Base-by-base conservation (phyloP, 2,888 invertebrate genomes). In the Tryphoninae sp. region DNA sequence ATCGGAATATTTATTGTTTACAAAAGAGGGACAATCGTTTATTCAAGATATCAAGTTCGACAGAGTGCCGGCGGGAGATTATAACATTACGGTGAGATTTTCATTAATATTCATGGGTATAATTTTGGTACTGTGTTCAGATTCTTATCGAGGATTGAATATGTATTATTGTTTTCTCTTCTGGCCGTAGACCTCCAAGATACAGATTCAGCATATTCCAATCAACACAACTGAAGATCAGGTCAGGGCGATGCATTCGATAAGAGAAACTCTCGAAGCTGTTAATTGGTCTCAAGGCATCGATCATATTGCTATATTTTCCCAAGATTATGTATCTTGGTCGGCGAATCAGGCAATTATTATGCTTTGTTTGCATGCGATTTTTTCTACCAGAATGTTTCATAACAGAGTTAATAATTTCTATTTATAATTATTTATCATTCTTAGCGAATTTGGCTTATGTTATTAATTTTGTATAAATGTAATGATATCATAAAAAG, bases 21-120 rank as follows among this genome's bases (percentile, higher is more conserved):
- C 89, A 2, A 88, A 86, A 67, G 88, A 90, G 73, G 92, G 92
- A 45, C 91, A 90, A 84, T 86, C 89, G 1, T 90, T 89, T 55
- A 88, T 92, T 40, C 91, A 91, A 75, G 91, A 92, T 82, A 88
- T 92, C 16, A 92, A 91, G 79, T 91, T 92, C 78, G 84, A 87
- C 67, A 85, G 84, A 76, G 71, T 91, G 23, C 91, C 92, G 0
- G 84, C 87, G 59, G 88, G 86, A 22, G 89, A 91, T 53, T 92
- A 90, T 73, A 92, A 90, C 68, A 92, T 92, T 76, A 91, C 89
- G 84, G 92, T 92, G 89, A 83, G 80, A 62, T 61, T 73, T 42
- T 49, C 13, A 40, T 9, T 33, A 74, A 59, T 77, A 26, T 62
- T n/a, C 9, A 62, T 59, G 55, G 45, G 16, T 42, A 16, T 59